Conservation (phyloP, 1,140 invertebrate genomes). For the Tribolium castaneum region DNA sequence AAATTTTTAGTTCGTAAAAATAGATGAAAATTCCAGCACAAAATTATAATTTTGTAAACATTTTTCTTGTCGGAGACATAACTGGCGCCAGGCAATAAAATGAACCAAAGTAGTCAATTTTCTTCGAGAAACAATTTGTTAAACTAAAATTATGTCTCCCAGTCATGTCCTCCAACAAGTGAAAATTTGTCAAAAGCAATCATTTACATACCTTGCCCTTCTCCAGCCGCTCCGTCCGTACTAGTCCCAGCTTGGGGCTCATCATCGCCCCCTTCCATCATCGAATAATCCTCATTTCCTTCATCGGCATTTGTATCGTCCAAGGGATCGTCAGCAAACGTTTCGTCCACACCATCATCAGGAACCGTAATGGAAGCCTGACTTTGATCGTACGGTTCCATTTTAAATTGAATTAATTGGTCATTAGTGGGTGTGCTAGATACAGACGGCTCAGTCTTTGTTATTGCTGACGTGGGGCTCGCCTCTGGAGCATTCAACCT, state of each 20-base stretch:
- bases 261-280: conserved; percentile 57
- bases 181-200: neutral
- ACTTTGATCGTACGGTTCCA: conserved; percentile 58
- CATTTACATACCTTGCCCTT: conserved; percentile 60
- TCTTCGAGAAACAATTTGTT: conserved; percentile 5
- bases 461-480: conserved; percentile 12
- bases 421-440: conserved; percentile 1
- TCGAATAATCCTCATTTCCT: conserved; percentile 58
- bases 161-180: neutral
- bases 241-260: conserved; percentile 60
- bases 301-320: conserved; percentile 53
- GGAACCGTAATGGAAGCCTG: conserved; percentile 48
- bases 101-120: neutral
- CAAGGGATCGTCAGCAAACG: conserved; percentile 54
- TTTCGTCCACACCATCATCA: conserved; percentile 54
- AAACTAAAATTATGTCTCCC: neutral
- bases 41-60: conserved; percentile 12
- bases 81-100: neutral
- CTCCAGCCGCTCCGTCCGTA: conserved; percentile 54
- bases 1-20: neutral
- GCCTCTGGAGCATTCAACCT: conserved; percentile 44
- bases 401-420: conserved; percentile 58
- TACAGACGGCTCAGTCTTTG: conserved; percentile 54
- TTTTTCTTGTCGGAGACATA: neutral
- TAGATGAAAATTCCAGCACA: neutral